Evolutionary conservation across 2,113 vertebrate genomes (phyloP).

Genomic region (Gymnobelideus leadbeateri): DNA sequence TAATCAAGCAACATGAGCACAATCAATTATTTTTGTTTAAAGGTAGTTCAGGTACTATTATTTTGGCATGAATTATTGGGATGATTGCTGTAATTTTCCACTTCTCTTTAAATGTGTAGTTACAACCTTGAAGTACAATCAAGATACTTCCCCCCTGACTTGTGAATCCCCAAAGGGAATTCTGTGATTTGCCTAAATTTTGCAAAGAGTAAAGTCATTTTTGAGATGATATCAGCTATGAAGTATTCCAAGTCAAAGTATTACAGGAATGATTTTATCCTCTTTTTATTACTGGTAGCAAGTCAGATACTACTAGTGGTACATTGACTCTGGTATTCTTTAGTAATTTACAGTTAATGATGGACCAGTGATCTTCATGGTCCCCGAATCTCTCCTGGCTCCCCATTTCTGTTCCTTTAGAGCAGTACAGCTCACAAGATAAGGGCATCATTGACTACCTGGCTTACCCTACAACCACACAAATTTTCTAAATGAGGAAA

Average conservation of each 20-base stretch:
- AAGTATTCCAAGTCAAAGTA: neutral
- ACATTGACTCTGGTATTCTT: neutral
- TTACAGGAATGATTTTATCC: neutral
- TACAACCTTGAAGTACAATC: neutral
- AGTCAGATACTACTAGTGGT: neutral
- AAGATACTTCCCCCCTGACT: neutral
- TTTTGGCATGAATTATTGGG: neutral
- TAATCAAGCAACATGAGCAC: accelerated
- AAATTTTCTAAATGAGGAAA: neutral
- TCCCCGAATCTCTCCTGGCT: neutral
- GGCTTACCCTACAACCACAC: neutral
- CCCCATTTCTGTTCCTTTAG: neutral
- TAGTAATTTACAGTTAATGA: neutral
- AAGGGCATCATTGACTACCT: neutral
- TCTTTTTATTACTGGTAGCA: neutral
- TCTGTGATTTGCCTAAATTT: neutral
- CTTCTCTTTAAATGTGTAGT: neutral
- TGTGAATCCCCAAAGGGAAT: neutral
- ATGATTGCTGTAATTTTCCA: neutral
- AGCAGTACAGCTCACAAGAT: neutral
- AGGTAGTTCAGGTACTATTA: neutral
- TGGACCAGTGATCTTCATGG: neutral
- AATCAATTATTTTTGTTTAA: neutral
- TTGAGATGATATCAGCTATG: neutral
- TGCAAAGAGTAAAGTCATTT: neutral